phyloP scores from a whole-genome alignment of 2,888 invertebrate species.

The Raillietiella orientalis region DNA sequence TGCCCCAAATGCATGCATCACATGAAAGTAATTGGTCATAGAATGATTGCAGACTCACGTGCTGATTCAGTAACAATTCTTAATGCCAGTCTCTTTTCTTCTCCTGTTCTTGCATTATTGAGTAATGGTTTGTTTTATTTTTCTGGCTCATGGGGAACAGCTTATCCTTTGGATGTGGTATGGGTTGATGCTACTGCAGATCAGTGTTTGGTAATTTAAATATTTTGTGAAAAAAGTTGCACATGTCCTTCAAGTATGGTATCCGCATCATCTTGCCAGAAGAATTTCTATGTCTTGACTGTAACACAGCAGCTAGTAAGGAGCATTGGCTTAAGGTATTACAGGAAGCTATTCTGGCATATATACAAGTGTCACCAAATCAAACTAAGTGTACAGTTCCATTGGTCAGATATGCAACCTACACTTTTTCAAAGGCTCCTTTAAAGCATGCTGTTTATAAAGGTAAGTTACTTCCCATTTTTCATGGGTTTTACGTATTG shows the following conservation, averaged over 20 bases:
- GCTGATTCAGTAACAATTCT: conserved; percentile 29
- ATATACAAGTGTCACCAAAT: conserved; percentile 17
- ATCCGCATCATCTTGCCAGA: conserved; percentile 54
- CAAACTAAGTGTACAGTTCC: conserved; percentile 26
- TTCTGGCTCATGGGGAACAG: too few species aligned
- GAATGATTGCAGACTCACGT: conserved; percentile 44
- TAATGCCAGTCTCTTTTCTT: conserved; percentile 34
- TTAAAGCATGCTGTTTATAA: conserved; percentile 44
- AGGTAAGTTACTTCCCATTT: conserved; percentile 14
- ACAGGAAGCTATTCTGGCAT: conserved; percentile 32
- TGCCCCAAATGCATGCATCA: too few species aligned
- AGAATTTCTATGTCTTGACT: conserved; percentile 30
- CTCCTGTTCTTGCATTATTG: conserved; percentile 47
- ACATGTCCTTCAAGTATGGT: neutral
- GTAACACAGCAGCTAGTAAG: conserved; percentile 30
- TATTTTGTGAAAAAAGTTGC: too few species aligned
- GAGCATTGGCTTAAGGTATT: conserved; percentile 44
- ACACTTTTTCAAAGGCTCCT: conserved; percentile 31
- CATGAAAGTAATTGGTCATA: too few species aligned
- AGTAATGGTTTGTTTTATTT: too few species aligned
- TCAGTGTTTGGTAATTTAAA: too few species aligned
- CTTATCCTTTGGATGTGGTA: too few species aligned
- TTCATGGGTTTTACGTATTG: neutral
- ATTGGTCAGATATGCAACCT: conserved; percentile 29
- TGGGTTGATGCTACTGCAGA: too few species aligned